Percentiles rank a stretch among this genome's conserved stretches.
These are phyloP conservation scores for Caligus rogercresseyi DNA, from an alignment of 1,140 invertebrate genomes.

Conservation along the genomic window DNA sequence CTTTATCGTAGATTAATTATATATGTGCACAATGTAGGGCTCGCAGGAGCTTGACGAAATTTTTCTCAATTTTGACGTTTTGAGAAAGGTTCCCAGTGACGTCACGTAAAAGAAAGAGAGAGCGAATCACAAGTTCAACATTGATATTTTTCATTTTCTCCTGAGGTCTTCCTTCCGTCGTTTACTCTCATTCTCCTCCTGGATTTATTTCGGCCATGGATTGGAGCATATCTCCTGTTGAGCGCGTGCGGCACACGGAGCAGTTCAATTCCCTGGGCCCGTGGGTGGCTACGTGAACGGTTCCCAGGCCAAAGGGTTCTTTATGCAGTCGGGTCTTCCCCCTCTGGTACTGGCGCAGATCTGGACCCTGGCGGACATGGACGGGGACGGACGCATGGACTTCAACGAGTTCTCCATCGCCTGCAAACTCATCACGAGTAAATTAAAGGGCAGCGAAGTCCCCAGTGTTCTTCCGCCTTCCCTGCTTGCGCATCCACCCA, in stretches of 20 bases:
- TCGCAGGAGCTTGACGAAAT: no score
- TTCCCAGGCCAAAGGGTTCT: conserved; percentile 81
- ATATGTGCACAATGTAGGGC: no score
- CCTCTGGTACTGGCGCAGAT: conserved; percentile 73
- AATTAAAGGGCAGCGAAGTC: conserved; percentile 72
- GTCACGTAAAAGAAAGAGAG: no score
- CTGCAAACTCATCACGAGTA: conserved; percentile 87
- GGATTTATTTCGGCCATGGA: no score
- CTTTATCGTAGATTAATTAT: no score
- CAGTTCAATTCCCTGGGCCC: conserved; percentile 72
- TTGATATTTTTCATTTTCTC: no score
- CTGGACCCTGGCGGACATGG: conserved; percentile 84
- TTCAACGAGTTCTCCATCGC: conserved; percentile 92
- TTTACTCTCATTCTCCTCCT: no score
- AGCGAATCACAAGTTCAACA: no score
- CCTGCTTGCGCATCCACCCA: conserved; percentile 29
- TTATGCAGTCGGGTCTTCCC: conserved; percentile 77
- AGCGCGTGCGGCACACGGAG: conserved; percentile 67
- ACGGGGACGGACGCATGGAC: conserved; percentile 91
- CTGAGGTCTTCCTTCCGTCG: no score
- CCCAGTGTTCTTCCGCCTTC: conserved; percentile 62
- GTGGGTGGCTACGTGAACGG: conserved; percentile 69
- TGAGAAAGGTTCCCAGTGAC: no score
- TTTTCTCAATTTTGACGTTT: no score
- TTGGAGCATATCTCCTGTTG: conserved; percentile 51